Evolutionary conservation across 92 coral and sea anemone genomes (phyloP), one percentile per base, ranked within the genome.

Genomic region (Bergia sp.): DNA sequence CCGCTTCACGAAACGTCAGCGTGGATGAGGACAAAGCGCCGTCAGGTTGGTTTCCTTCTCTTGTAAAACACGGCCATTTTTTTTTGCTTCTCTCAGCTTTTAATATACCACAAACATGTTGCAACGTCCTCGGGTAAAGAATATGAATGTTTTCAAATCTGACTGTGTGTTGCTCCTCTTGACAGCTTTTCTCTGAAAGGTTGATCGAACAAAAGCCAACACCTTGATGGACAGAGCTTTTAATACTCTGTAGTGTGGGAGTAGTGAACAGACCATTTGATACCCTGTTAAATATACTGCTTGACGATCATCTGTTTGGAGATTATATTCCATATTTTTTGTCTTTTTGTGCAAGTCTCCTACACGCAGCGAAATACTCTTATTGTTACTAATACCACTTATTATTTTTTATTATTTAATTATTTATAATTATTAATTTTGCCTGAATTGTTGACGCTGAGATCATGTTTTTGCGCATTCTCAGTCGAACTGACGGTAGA

Each of bases 11-110:
- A 84, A 78, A 86, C 37, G 94, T 91, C 64, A 94, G 97, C 4
- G 77, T 94, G 49, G 95, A 95, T 78, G 99, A 97, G 81, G 99
- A 97, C 81, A 89, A 69, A 2, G 41, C 88, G 38, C 92, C 96
- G 4, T 73, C 82, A 79, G 99, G 99, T 96, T 91, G 21, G 69
- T 64, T 47, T 53, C 36, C 37, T 18, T 43, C 43, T 45, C 58
- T 69, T 69, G 74, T 69, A 9, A 36, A 18, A 73, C 18, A 37
- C 77, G 16, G 5, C 21, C 69, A 2, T 61, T 23, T 61, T 61
- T 72, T 72, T 15, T 73, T 73, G 77, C 18, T 36, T 73, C 4
- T 37, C 42, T 3, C 40, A 13, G 20, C 77, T 73, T 73, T 37
- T 73, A 3, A 7, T 69, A 5, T 61, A 61, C 2, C 69, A 61